Base-by-base conservation (phyloP, 2,888 invertebrate genomes). In the Cantharis nigra region DNA sequence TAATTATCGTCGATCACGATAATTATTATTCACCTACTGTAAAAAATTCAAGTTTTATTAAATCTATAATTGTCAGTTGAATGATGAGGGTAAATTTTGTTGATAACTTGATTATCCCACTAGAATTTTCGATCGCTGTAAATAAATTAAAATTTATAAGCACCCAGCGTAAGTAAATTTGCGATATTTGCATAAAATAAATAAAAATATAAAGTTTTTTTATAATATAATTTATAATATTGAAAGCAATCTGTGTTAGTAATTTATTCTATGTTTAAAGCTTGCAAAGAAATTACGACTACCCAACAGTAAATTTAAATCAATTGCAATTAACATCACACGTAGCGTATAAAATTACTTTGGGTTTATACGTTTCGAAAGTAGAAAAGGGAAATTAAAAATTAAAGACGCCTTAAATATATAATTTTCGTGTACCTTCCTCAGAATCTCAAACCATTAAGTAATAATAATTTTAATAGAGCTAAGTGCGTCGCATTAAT, bases 321-420 rank as follows among this genome's bases (percentile, higher is more conserved):
- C 65, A 67, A 67, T 67, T 67, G 26, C 65, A 67, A 67, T 67
- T 16, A 65, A 18, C 65, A 65, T 65, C 65, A 65, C 65, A 65
- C 65, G 65, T 65, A 13, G n/a, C 65, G 23, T n/a, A 65, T 65
- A 20, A 67, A 67, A 67, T 67, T 67, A 67, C 65, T 67, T 67
- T 23, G n/a, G n/a, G 49, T 49, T 49, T 49, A n/a, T 49, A 49
- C 49, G 49, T n/a, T 49, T 49, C n/a, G 49, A 49, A 49, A 49
- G 49, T 49, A 49, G 49, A 49, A n/a, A 49, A 49, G 49, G n/a
- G n/a, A 49, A 49, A 49, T 49, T 49, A 49, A 49, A 49, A 49
- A 49, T 49, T 49, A 49, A 49, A 49, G 49, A 49, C n/a, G 49
- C n/a, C 49, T 49, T 49, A 49, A 49, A 49, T 49, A 49, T 49